Base-by-base conservation (phyloP, 2,888 invertebrate species). In the Pharmacophagus antenor region DNA sequence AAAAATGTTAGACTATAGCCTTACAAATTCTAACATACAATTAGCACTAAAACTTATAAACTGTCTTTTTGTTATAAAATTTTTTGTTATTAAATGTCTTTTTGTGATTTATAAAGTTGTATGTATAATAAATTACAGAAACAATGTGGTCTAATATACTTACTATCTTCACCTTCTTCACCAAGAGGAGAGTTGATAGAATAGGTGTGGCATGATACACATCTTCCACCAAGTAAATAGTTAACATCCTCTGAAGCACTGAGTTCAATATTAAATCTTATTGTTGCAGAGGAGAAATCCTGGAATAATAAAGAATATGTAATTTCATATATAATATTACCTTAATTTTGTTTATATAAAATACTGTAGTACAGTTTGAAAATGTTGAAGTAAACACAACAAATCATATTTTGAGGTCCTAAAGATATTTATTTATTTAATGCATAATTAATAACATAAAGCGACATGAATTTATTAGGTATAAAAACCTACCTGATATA, bases 401-500 rank as follows among this genome's bases (percentile, higher is more conserved):
- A 31, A 31, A 15, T 12, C 15, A 12, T 31, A 31, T 31, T 31
- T 31, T 31, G 31, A 7, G 15, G 10, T 12, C 10, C 31, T 10
- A 31, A 12, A 10, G 12, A 31, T 15, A 41, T 8, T n/a, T 27
- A 27, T 5, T 27, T 27, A 27, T 27, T 27, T 27, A 27, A 27
- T 27, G 5, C 27, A 27, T 27, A 7, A 27, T 27, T 27, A 7
- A 27, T 27, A 22, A 2, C 12, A 49, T n/a, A 54, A 46, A 55
- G 15, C 12, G 31, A 31, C 7, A 8, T 15, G 15, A 31, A 10
- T 8, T 31, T 10, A 31, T 15, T 31, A 31, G 2, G 3, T 15
- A 31, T n/a, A 1, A 42, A 47, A n/a, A 37, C 76, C 66, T 86
- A 94, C 93, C 90, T 95, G 91, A 84, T 95, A 94, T 70, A 94